phyloP scores from a whole-genome alignment of 1,140 invertebrate genomes.

The Drosophila kikkawai region DNA sequence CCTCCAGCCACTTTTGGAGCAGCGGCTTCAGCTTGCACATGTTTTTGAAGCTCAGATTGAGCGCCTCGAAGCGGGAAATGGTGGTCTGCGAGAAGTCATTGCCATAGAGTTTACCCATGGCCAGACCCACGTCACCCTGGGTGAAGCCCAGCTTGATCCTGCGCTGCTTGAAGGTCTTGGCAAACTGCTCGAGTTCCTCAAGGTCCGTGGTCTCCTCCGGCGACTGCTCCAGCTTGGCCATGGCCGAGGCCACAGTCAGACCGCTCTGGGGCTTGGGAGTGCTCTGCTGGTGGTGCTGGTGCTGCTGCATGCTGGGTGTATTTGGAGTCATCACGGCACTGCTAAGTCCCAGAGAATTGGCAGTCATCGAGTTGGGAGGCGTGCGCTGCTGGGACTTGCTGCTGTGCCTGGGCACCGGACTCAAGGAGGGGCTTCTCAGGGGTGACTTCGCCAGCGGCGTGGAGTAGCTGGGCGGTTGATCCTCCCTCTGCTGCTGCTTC shows the following conservation, averaged over 20 bases:
- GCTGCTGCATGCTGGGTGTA: conserved; percentile 86
- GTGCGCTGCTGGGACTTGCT: conserved; percentile 84
- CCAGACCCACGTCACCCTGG: conserved; percentile 98
- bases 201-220: conserved; percentile 97
- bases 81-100: conserved; percentile 99
- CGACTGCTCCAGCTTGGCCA: conserved; percentile 90
- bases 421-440: conserved; percentile 86
- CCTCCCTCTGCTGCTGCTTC: conserved; percentile 87
- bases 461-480: conserved; percentile 81
- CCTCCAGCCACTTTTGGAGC: conserved; percentile 98
- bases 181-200: conserved; percentile 98
- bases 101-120: conserved; percentile 99
- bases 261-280: conserved; percentile 58
- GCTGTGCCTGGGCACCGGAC: conserved; percentile 79
- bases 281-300: conserved; percentile 42
- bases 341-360: conserved; percentile 59
- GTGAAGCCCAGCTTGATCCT: conserved; percentile 98
- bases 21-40: conserved; percentile 99
- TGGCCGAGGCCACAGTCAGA: conserved; percentile 85
- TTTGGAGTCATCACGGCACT: conserved; percentile 86
- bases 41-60: conserved; percentile 99
- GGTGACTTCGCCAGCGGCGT: conserved; percentile 84
- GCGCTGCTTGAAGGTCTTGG: conserved; percentile 98
- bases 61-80: conserved; percentile 98
- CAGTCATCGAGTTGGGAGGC: conserved; percentile 76